Percentiles rank a stretch among this genome's conserved stretches.
Evolutionary conservation across 1,140 invertebrate species (phyloP).

Genomic region (Adoxophyes honmai): DNA sequence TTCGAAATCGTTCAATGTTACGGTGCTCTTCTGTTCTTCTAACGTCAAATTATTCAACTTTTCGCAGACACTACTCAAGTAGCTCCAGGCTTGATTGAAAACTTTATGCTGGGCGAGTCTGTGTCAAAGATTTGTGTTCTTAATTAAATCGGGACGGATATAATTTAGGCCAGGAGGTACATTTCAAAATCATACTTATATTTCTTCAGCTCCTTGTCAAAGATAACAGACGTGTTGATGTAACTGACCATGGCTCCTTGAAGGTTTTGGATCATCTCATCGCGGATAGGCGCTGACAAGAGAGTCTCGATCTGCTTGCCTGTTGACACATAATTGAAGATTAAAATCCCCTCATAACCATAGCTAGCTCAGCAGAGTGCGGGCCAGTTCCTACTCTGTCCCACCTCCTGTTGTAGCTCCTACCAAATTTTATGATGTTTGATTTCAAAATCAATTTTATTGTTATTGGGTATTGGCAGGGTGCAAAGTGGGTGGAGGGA

Average conservation of each 20-base stretch:
- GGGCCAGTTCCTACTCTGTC: too few relatives aligned
- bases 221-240: constrained; percentile 43
- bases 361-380: too few relatives aligned
- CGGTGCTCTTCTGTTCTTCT: constrained; percentile 17
- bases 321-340: constrained; percentile 21
- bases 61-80: constrained; percentile 22
- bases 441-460: too few relatives aligned
- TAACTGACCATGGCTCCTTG: constrained; percentile 42
- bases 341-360: background rate
- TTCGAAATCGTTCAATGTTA: constrained; percentile 21
- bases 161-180: too few relatives aligned
- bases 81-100: constrained; percentile 26
- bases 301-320: constrained; percentile 30
- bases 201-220: constrained; percentile 30
- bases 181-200: constrained; percentile 29
- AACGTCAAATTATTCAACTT: constrained; percentile 28
- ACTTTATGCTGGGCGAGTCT: constrained; percentile 34
- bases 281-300: constrained; percentile 33
- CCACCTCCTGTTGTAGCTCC: too few relatives aligned
- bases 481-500: too few relatives aligned
- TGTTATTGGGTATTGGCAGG: background rate
- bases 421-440: too few relatives aligned
- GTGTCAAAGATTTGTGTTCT: background rate
- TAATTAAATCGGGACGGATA: too few relatives aligned
- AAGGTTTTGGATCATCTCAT: constrained; percentile 43